Conservation (phyloP, 2,888 invertebrate species). For the Aleiodes testaceus region DNA sequence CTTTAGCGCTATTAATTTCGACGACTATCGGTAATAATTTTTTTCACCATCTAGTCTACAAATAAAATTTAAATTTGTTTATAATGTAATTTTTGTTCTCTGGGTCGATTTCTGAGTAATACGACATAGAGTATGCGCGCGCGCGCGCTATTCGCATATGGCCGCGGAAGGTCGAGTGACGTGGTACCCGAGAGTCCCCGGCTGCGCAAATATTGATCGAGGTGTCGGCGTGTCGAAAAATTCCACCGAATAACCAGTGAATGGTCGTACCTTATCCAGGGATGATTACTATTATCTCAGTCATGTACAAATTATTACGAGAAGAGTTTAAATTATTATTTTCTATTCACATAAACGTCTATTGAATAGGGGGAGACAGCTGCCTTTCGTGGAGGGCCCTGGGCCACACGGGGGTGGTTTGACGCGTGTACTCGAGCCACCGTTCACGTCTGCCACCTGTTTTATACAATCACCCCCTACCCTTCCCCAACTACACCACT, state of each 20-base stretch:
- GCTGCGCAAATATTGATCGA: conserved; percentile 74
- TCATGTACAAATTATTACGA: too few species aligned
- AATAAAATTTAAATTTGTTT: conserved; percentile 12
- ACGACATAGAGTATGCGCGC: conserved; percentile 24
- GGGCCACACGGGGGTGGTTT: conserved; percentile 62
- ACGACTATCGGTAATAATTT: too few species aligned
- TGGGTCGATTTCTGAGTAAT: conserved; percentile 11
- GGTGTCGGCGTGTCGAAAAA: conserved; percentile 71
- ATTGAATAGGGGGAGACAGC: conserved; percentile 54
- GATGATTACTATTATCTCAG: conserved; percentile 25
- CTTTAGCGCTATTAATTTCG: too few species aligned
- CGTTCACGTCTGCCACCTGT: conserved; percentile 69
- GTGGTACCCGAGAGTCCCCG: conserved; percentile 66
- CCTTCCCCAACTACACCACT: conserved; percentile 22
- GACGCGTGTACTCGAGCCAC: conserved; percentile 65
- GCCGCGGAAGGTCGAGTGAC: conserved; percentile 73
- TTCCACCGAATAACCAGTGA: conserved; percentile 67
- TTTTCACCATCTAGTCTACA: too few species aligned
- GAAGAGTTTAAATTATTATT: not conserved
- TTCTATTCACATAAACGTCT: conserved; percentile 7
- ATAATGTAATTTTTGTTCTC: too few species aligned
- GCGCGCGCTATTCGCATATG: conserved; percentile 64
- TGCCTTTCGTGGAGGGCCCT: conserved; percentile 59
- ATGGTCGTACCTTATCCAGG: conserved; percentile 57
- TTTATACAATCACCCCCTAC: conserved; percentile 48